Percentiles rank a stretch among this genome's conserved stretches.
Evolutionary conservation across 2,888 invertebrate genomes (phyloP).

Genomic region (Erynnis tages): DNA sequence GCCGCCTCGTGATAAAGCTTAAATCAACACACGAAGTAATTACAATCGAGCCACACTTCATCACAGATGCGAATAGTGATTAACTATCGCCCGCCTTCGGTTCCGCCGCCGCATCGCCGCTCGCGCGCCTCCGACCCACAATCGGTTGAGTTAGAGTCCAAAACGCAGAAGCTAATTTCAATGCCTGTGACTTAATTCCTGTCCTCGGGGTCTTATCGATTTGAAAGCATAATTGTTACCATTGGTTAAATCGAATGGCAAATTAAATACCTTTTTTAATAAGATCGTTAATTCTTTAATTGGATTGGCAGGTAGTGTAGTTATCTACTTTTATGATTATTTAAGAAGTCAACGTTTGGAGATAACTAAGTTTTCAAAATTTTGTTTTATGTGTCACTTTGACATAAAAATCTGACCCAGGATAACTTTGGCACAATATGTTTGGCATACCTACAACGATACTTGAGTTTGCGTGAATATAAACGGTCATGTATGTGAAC

Average conservation of each 20-base stretch:
- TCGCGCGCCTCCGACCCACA: slow-evolving; percentile 37
- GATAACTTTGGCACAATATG: no score
- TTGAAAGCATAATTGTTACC: slow-evolving; percentile 33
- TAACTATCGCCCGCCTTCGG: slow-evolving; percentile 59
- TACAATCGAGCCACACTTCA: slow-evolving; percentile 74
- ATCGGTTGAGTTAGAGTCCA: slow-evolving; percentile 49
- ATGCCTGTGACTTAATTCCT: slow-evolving; percentile 46
- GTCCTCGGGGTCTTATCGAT: slow-evolving; percentile 41
- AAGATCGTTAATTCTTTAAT: slow-evolving; percentile 1
- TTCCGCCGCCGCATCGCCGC: slow-evolving; percentile 39
- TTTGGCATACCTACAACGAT: no score
- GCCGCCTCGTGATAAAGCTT: slow-evolving; percentile 69
- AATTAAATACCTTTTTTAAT: slow-evolving; percentile 9
- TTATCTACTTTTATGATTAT: no score
- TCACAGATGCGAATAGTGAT: slow-evolving; percentile 76
- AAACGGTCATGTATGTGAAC: no score
- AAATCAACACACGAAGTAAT: slow-evolving; percentile 79
- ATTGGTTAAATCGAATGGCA: slow-evolving; percentile 5
- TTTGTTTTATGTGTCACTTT: no score
- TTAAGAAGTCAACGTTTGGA: no score
- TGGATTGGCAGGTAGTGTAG: no score
- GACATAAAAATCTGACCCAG: no score
- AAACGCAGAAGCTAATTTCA: slow-evolving; percentile 49
- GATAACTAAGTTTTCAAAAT: no score
- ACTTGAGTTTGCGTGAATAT: no score